A percentile compares a stretch with the other conserved stretches of the same genome.
Conservation (phyloP, 2,113 vertebrate genomes). For the Phocoena sinus region DNA sequence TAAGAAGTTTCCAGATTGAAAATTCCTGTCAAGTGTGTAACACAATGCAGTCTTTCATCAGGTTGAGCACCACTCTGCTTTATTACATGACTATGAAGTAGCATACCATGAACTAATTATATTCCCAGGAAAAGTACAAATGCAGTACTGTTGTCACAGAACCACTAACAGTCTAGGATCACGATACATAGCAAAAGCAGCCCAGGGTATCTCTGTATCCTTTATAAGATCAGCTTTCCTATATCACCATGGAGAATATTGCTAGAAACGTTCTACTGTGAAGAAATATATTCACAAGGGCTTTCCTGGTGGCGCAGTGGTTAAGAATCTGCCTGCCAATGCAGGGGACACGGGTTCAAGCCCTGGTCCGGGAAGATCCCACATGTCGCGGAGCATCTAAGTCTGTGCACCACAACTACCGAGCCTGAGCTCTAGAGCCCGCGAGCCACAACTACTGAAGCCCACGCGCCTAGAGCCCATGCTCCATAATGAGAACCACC, state of each 20-base stretch:
- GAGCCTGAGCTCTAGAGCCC: too few species aligned
- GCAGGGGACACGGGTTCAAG: too few species aligned
- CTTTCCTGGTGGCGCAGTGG: too few species aligned
- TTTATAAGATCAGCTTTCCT: neutral
- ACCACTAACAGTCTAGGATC: neutral
- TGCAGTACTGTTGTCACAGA: neutral
- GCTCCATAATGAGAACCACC: too few species aligned
- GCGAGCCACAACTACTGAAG: too few species aligned
- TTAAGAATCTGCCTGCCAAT: too few species aligned
- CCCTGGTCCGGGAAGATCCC: too few species aligned
- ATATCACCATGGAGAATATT: neutral
- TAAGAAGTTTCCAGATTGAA: neutral
- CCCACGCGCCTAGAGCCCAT: too few species aligned
- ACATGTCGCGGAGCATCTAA: too few species aligned
- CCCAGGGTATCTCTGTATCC: neutral
- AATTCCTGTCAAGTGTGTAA: neutral
- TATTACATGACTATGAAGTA: neutral
- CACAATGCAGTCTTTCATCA: neutral
- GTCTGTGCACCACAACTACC: too few species aligned
- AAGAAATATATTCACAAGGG: neutral
- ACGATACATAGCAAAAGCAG: neutral
- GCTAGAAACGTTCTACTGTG: neutral
- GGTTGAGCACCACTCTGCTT: neutral
- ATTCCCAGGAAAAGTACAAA: neutral
- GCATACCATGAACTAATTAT: neutral